phyloP scores from a whole-genome alignment of 2,113 vertebrate species.

The Dunckerocampus dactyliophorus region DNA sequence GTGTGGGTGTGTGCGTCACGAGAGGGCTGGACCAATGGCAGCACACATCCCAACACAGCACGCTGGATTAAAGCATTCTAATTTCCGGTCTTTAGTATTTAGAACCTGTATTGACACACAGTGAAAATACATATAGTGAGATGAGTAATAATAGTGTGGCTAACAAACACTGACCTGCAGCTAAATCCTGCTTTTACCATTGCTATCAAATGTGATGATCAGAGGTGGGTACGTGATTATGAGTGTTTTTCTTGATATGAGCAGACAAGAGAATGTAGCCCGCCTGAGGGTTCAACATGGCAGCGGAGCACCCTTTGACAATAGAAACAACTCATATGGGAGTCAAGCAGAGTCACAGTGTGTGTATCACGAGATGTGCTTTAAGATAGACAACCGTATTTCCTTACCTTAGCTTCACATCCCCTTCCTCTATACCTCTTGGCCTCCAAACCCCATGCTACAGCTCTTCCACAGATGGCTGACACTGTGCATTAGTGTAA shows the following conservation, averaged over 20 bases:
- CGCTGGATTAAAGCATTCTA: conserved; percentile 65
- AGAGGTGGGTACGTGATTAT: conserved; percentile 9
- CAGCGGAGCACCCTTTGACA: conserved; percentile 25
- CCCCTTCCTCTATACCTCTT: conserved; percentile 6
- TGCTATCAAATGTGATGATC: conserved; percentile 3
- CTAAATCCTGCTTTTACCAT: not conserved
- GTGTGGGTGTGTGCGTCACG: conserved; percentile 23
- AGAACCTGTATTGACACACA: conserved; percentile 50
- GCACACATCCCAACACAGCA: conserved; percentile 35
- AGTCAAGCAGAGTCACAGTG: conserved; percentile 11
- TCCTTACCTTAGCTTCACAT: conserved; percentile 7
- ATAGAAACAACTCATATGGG: conserved; percentile 16
- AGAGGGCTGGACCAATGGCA: conserved; percentile 49
- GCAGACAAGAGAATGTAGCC: conserved; percentile 41
- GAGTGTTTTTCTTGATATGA: conserved; percentile 30
- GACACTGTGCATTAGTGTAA: conserved; percentile 59
- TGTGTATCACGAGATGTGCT: conserved; percentile 19
- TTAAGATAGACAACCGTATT: conserved; percentile 1
- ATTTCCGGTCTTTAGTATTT: conserved; percentile 67
- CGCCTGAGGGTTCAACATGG: conserved; percentile 49
- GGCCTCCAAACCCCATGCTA: conserved; percentile 27
- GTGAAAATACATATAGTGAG: conserved; percentile 20
- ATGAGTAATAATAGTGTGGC: conserved; percentile 12
- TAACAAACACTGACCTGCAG: conserved; percentile 3
- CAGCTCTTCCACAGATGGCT: conserved; percentile 47